Base-by-base conservation (phyloP, 2,113 vertebrate genomes). In the Silurus glanis region DNA sequence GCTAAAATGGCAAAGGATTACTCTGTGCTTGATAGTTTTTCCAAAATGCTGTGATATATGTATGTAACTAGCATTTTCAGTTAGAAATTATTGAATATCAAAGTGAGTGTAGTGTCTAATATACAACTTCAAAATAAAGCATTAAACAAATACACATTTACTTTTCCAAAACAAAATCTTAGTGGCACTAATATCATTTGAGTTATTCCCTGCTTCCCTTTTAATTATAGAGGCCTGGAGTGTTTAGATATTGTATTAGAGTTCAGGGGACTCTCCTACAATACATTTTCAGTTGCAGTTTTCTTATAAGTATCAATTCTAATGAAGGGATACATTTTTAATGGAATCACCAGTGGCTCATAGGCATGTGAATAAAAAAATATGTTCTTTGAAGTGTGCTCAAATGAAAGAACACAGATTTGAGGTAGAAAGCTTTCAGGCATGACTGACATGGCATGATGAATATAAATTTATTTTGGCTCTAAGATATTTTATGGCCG, bases 391-490 rank as follows among this genome's bases (percentile, higher is more conserved):
- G 51, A 61, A 45, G 10, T 21, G 17, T 17, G 51, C 19, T 75
- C 16, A 64, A 85, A 51, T 53, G 16, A 49, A 75, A 9, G 21
- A 82, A 82, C 9, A 55, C 7, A 75, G 67, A 58, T 83, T 67
- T 51, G 53, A 59, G 76, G 53, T 21, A 61, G 37, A 62, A 45
- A 55, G 45, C 67, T 64, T 37, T 37, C 37, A 8, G 5, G 62
- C 9, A 58, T 1, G 45, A 51, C 45, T 71, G 47, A 47, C 37
- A 47, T 14, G 14, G 12, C 49, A 69, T 62, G 66, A 86, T 62
- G 85, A 12, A 81, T 47, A 86, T 37, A 74, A 12, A 49, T 25
- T 23, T 53, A n/a, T 85, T 84, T 49, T 9, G 51, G 72, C 16
- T 66, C 16, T 9, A 49, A 25, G 21, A 58, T 64, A 55, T 66